Conservation (phyloP, 2,888 invertebrate species). For the Cataglyphis albicans region DNA sequence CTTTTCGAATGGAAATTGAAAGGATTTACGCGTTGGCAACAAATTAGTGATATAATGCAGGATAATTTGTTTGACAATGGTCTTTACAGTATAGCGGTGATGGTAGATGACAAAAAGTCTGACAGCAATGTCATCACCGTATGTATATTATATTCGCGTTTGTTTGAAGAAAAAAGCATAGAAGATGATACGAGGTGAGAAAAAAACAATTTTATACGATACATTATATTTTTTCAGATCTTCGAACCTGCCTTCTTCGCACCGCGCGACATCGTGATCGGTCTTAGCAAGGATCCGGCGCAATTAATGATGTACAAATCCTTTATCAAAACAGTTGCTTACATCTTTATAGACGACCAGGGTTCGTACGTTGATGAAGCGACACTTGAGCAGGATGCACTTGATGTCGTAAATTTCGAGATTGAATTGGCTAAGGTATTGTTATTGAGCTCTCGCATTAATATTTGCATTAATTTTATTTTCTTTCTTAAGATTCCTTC, state of each 20-base stretch:
- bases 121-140: background rate
- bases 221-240: background rate
- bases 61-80: background rate
- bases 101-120: background rate
- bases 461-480: background rate
- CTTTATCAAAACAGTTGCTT: background rate
- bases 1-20: background rate
- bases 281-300: background rate
- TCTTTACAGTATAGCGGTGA: background rate
- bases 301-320: background rate
- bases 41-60: constrained; percentile 10
- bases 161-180: background rate
- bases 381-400: background rate
- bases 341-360: background rate
- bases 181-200: too few species aligned
- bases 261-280: background rate
- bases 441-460: background rate
- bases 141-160: background rate
- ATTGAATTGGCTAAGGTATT: constrained; percentile 20
- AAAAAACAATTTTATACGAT: background rate
- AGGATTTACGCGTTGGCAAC: background rate
- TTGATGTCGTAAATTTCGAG: constrained; percentile 7
- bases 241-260: background rate
- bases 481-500: background rate
- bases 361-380: background rate